phyloP scores from a whole-genome alignment of 2,888 invertebrate species.

The Drosophila flavopinicola region DNA sequence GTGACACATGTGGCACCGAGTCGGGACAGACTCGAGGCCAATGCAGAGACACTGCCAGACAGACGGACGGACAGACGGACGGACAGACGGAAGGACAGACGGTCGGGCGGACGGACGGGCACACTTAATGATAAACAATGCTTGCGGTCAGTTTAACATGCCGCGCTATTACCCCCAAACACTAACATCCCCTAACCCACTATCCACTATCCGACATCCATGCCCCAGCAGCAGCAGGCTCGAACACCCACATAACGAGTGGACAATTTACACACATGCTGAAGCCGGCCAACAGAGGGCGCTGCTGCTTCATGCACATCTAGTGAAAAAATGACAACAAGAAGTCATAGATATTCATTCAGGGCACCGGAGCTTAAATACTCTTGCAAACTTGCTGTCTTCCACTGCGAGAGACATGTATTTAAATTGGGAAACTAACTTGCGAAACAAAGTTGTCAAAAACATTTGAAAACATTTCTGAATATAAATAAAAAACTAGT shows the following conservation, averaged over 20 bases:
- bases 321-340: slow-evolving; percentile 39
- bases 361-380: neutral
- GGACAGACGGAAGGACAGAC: slow-evolving; percentile 79
- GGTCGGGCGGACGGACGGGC: slow-evolving; percentile 34
- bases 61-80: slow-evolving; percentile 12
- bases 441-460: too few relatives aligned
- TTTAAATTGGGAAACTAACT: too few relatives aligned
- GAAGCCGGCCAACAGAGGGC: slow-evolving; percentile 59
- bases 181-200: slow-evolving; percentile 19
- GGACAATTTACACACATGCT: slow-evolving; percentile 81
- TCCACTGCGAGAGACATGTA: too few relatives aligned
- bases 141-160: slow-evolving; percentile 82
- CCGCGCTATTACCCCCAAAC: slow-evolving; percentile 75
- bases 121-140: slow-evolving; percentile 82
- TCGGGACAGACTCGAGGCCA: slow-evolving; percentile 28
- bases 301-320: slow-evolving; percentile 17
- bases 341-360: slow-evolving; percentile 6
- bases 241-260: slow-evolving; percentile 65
- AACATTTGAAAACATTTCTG: too few relatives aligned
- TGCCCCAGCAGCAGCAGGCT: neutral
- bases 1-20: slow-evolving; percentile 64
- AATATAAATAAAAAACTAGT: too few relatives aligned
- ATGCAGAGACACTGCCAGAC: slow-evolving; percentile 6
- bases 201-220: too few relatives aligned
- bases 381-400: neutral